Percentiles rank a stretch among this genome's conserved stretches.
phyloP scores from a whole-genome alignment of 2,113 vertebrate species.

The Panthera leo region DNA sequence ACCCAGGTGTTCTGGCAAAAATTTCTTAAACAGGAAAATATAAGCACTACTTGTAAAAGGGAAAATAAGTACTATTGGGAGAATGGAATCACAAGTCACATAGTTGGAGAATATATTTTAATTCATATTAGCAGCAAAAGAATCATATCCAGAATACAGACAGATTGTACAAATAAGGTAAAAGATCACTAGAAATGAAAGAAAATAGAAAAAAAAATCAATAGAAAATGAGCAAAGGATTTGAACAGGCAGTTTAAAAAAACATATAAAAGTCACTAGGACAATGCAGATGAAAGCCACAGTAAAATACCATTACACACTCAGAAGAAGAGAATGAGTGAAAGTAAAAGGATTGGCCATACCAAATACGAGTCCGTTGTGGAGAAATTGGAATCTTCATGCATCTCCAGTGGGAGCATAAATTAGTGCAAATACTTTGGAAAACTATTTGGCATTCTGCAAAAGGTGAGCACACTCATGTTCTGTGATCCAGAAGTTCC shows the following conservation, averaged over 20 bases:
- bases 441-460: not conserved
- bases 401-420: not conserved
- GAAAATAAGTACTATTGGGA: not conserved
- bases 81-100: not conserved
- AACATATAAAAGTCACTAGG: not conserved
- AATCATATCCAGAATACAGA: not conserved
- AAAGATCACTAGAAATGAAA: not conserved
- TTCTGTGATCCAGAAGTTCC: not conserved
- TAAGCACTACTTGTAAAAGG: not conserved
- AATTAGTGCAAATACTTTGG: not conserved
- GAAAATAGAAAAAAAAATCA: not conserved
- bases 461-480: not conserved
- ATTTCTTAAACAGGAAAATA: not conserved
- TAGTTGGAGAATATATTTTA: not conserved
- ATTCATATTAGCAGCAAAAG: not conserved
- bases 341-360: not conserved
- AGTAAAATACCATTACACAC: not conserved
- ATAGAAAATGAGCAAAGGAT: not conserved
- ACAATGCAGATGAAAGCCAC: not conserved
- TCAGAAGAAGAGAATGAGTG: not conserved
- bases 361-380: not conserved
- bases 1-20: not conserved
- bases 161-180: not conserved
- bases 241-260: not conserved
- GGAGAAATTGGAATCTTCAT: not conserved